Base-by-base conservation (phyloP, 2,888 invertebrate species). In the Dryomyza anilis region DNA sequence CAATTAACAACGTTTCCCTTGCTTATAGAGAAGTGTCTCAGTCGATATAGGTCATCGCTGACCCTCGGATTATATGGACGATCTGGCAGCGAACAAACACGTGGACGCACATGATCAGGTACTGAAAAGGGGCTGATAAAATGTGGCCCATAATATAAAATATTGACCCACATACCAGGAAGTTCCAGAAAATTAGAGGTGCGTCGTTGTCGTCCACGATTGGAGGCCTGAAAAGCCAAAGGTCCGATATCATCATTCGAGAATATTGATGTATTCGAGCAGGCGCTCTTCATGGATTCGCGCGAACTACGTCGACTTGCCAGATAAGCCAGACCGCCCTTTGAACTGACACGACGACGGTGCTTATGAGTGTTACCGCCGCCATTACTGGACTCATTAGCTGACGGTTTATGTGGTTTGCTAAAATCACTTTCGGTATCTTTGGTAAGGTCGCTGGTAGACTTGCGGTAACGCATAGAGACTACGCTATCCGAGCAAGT, bases 1-100 rank as follows among this genome's bases (percentile, higher is more conserved):
- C 94, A 93, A 85, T 95, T 95, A 71, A 95, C 92, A 30, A 95
- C 92, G 16, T 91, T 90, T 0, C 94, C 94, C 81, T 94, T 94
- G 78, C 91, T 92, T 79, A 95, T 94, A 81, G 92, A 93, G 85
- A 95, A 95, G 65, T 91, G 93, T 1, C 94, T 84, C 66, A 94
- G 86, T 30, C 94, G 87, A 84, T 94, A 94, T 64, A 94, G 86
- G 83, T 94, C 94, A 75, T 94, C 94, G 50, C 92, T 91, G 16
- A 89, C 86, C 1, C 93, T 87, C 16, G 94, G 94, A 84, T 94
- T 94, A 86, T 93, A 93, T 0, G 93, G 90, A 78, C 93, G 91
- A 84, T 94, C 94, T 0, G 94, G 94, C 45, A 94, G 83, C 16
- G 93, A 93, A 83, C 93, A 93, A 1, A 94, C 94, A 3, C 94